Conservation (phyloP, 2,888 invertebrate genomes). For the Bimastos eiseni region DNA sequence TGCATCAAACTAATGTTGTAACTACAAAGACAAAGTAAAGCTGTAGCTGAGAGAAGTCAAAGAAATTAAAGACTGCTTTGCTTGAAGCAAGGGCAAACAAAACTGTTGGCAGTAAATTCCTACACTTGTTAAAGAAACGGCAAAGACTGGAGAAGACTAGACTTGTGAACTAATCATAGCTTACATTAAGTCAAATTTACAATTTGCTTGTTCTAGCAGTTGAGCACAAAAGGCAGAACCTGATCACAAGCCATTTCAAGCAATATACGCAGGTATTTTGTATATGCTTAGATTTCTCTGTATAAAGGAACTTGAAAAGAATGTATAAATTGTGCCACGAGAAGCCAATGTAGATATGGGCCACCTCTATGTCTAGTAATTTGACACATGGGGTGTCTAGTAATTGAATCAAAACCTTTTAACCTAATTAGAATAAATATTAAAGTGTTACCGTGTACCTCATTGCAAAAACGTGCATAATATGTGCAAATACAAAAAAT, state of each 20-base stretch:
- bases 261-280: neutral
- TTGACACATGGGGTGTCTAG: too few relatives aligned
- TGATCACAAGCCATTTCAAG: neutral
- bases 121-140: neutral
- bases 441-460: neutral
- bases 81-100: neutral
- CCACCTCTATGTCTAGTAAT: neutral
- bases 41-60: neutral
- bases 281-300: neutral
- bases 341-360: neutral
- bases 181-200: neutral
- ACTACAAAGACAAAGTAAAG: neutral
- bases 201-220: neutral
- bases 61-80: neutral
- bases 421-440: neutral
- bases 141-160: neutral
- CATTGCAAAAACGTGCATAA: too few relatives aligned
- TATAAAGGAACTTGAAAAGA: neutral
- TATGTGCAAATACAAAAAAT: too few relatives aligned
- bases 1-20: neutral
- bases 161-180: neutral
- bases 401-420: too few relatives aligned
- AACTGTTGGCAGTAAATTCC: too few relatives aligned
- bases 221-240: neutral
- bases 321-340: neutral